A percentile compares a stretch with the other conserved stretches of the same genome.
Evolutionary conservation across 1,140 invertebrate genomes (phyloP).

Genomic region (Microplitis demolitor): DNA sequence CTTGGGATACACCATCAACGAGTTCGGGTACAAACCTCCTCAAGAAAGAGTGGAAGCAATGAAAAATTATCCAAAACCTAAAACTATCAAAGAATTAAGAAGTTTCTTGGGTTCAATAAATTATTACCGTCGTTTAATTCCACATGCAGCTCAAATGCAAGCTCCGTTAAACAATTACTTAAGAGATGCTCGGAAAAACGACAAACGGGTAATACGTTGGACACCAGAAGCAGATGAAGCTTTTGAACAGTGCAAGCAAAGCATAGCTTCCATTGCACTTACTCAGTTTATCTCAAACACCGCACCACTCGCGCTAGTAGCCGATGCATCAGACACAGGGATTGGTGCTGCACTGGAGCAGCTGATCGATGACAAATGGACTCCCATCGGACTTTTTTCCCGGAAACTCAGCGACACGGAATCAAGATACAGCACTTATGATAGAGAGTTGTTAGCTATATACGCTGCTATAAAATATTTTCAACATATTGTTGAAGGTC

Average conservation of each 20-base stretch:
- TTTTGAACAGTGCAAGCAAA: constrained; percentile 52
- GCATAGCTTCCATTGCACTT: constrained; percentile 37
- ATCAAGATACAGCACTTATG: constrained; percentile 52
- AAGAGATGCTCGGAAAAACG: constrained; percentile 37
- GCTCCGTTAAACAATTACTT: constrained; percentile 30
- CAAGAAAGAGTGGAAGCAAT: constrained; percentile 38
- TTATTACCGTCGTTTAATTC: constrained; percentile 47
- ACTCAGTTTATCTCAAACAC: constrained; percentile 36
- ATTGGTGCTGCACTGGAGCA: constrained; percentile 55
- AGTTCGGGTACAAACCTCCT: constrained; percentile 41
- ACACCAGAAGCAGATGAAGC: constrained; percentile 37
- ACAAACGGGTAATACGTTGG: constrained; percentile 43
- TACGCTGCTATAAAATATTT: constrained; percentile 57
- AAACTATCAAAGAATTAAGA: constrained; percentile 38
- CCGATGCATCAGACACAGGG: constrained; percentile 48
- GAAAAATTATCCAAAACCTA: constrained; percentile 39
- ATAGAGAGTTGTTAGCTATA: constrained; percentile 58
- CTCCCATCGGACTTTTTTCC: constrained; percentile 54
- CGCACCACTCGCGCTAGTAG: constrained; percentile 26
- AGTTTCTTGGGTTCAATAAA: constrained; percentile 55
- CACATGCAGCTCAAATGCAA: constrained; percentile 37
- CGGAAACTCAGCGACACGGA: constrained; percentile 46
- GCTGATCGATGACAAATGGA: constrained; percentile 25
- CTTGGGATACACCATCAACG: constrained; percentile 43
- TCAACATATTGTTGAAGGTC: constrained; percentile 52